These are phyloP conservation scores for Acronicta alni DNA, from an alignment of 2,888 invertebrate species.

Conservation along the genomic window DNA sequence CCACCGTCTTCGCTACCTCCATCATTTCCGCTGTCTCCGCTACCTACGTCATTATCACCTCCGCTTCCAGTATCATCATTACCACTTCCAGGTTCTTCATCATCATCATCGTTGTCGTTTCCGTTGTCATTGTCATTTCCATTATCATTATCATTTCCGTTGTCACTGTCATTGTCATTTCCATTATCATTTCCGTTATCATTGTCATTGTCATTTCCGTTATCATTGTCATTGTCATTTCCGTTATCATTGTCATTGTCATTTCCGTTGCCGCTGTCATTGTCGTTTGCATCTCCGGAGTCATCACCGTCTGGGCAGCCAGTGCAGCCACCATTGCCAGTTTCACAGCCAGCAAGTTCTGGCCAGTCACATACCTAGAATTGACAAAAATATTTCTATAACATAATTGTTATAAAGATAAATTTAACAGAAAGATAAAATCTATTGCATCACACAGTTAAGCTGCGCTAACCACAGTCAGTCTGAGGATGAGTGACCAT, in stretches of 20 bases:
- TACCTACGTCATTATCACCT: neutral
- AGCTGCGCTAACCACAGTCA: too few relatives aligned
- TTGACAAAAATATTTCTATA: neutral
- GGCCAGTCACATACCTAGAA: conserved; percentile 60
- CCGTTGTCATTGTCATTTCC: neutral
- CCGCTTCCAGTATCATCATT: neutral
- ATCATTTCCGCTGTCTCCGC: conserved; percentile 1
- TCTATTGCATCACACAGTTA: too few relatives aligned
- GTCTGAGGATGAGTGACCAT: too few relatives aligned
- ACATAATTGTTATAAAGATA: too few relatives aligned
- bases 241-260: conserved; percentile 8
- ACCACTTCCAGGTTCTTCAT: conserved; percentile 22
- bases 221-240: conserved; percentile 8
- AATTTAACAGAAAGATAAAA: too few relatives aligned
- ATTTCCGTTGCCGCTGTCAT: neutral
- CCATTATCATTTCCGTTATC: neutral
- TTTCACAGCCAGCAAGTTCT: conserved; percentile 49
- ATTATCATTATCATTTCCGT: neutral
- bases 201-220: neutral
- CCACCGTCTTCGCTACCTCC: conserved; percentile 17
- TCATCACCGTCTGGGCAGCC: neutral
- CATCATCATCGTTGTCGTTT: neutral
- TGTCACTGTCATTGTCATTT: neutral
- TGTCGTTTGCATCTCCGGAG: neutral
- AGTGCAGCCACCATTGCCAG: neutral